Base-by-base conservation (phyloP, 1,140 invertebrate genomes). In the Dreissena rostriformis region DNA sequence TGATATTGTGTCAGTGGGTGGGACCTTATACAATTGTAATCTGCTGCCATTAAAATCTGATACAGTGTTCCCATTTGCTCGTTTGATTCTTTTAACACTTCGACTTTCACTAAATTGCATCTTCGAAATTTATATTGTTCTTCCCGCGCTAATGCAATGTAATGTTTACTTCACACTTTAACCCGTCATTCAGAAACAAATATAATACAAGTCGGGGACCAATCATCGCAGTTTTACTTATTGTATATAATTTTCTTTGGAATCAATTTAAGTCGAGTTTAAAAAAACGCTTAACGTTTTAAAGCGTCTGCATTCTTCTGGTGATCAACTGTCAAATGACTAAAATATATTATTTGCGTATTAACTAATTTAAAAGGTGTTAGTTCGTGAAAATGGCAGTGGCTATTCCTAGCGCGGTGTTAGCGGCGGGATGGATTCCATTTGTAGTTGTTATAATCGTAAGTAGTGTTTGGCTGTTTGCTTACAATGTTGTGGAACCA, bases 1-100 rank as follows among this genome's bases (percentile, higher is more conserved):
- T n/a, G 95, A 95, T 78, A 98, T 95, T 74, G 95, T 94, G 82
- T 96, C 95, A 63, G 89, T 94, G n/a, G 98, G 98, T 55, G 96
- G 96, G n/a, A 95, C 88, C 87, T 95, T 95, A 91, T 98, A 99
- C 88, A 98, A 94, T 79, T 91, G 90, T 15, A 92, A 78, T 5
- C 63, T 63, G 63, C 87, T 86, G 19, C 73, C 49, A 71, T 84
- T 84, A 55, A 55, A 19, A 15, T 55, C 57, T 82, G 10, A 51
- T 51, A 63, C 17, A 26, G 28, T 39, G 70, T 73, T 22, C 53
- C 22, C 49, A 39, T 39, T 39, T 39, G 39, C 39, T 39, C 8
- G n/a, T n/a, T n/a, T n/a, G n/a, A n/a, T 39, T 39, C 39, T 2
- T 39, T 39, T 39, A 8, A 39, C 8, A 5, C 39, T 39, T 39